Conservation (phyloP, 2,888 invertebrate genomes). For the Chymomyza amoena region DNA sequence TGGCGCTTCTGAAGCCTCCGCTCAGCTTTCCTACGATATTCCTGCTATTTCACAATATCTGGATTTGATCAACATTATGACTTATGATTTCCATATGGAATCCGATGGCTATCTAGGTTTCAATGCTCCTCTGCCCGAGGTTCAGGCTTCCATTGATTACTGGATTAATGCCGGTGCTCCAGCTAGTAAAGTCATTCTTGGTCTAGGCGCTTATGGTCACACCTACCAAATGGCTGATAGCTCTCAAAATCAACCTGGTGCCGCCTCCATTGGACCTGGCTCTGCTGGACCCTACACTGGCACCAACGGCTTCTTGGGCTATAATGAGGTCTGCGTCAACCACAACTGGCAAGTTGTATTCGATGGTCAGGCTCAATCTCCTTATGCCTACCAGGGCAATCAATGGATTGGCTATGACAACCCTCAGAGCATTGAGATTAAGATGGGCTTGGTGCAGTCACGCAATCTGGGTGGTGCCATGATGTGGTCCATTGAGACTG, state of each 20-base stretch:
- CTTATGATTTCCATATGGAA: constrained; percentile 63
- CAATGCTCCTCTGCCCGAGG: constrained; percentile 81
- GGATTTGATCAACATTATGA: constrained; percentile 69
- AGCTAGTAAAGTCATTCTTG: constrained; percentile 89
- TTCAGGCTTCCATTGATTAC: constrained; percentile 90
- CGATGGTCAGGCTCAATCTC: constrained; percentile 73
- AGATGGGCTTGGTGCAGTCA: constrained; percentile 89
- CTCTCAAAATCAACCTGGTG: constrained; percentile 51
- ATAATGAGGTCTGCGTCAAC: constrained; percentile 58
- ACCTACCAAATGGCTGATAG: constrained; percentile 86
- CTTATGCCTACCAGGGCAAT: constrained; percentile 89
- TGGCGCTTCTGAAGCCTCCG: constrained; percentile 53
- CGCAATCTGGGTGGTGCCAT: constrained; percentile 87
- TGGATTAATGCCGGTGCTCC: constrained; percentile 84
- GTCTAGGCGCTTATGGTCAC: constrained; percentile 92
- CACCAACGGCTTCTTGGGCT: constrained; percentile 51
- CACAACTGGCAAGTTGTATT: constrained; percentile 58
- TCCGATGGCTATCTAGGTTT: constrained; percentile 52
- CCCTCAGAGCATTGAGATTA: constrained; percentile 86
- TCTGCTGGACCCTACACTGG: constrained; percentile 45
- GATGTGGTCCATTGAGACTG: constrained; percentile 89
- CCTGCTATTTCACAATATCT: constrained; percentile 56
- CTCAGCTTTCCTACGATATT: constrained; percentile 60
- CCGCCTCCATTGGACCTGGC: constrained; percentile 41
- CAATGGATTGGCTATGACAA: constrained; percentile 97